These are phyloP conservation scores for Drosophila santomea DNA, from an alignment of 1,140 invertebrate genomes.

Conservation along the genomic window DNA sequence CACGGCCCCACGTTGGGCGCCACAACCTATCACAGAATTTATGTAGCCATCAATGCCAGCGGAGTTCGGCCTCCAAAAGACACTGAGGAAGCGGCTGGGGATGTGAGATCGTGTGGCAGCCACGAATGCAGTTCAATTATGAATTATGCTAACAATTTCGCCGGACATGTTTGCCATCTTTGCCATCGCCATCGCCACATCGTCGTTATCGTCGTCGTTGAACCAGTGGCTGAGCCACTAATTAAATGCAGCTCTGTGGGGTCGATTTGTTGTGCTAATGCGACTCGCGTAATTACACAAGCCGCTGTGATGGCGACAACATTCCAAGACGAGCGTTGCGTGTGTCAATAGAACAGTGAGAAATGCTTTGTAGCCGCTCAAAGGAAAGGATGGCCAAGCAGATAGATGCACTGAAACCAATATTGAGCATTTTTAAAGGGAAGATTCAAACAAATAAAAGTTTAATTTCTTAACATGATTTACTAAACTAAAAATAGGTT, in stretches of 20 bases:
- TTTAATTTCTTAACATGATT: no score
- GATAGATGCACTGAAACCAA: neutral
- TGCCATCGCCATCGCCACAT: neutral
- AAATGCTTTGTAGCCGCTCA: conserved; percentile 55
- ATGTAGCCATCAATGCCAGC: conserved; percentile 58
- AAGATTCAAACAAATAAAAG: no score
- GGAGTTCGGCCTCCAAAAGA: conserved; percentile 11
- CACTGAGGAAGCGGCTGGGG: conserved; percentile 10
- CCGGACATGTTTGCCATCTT: conserved; percentile 59
- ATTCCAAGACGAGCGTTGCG: conserved; percentile 73
- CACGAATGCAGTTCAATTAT: conserved; percentile 75
- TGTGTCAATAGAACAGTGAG: conserved; percentile 75
- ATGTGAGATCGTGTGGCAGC: conserved; percentile 27
- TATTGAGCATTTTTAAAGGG: no score
- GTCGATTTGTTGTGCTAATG: conserved; percentile 81
- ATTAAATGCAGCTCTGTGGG: conserved; percentile 74
- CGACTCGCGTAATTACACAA: conserved; percentile 68
- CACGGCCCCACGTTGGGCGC: conserved; percentile 31
- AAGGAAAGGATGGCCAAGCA: conserved; percentile 6
- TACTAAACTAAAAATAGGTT: no score
- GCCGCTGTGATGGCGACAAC: conserved; percentile 52
- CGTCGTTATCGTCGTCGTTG: neutral
- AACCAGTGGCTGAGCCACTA: conserved; percentile 41
- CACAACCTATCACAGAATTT: conserved; percentile 52
- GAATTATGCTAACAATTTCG: conserved; percentile 78